Evolutionary conservation across 2,113 vertebrate species (phyloP), one percentile per base, ranked within the genome.

Genomic region (Alethe castanea): DNA sequence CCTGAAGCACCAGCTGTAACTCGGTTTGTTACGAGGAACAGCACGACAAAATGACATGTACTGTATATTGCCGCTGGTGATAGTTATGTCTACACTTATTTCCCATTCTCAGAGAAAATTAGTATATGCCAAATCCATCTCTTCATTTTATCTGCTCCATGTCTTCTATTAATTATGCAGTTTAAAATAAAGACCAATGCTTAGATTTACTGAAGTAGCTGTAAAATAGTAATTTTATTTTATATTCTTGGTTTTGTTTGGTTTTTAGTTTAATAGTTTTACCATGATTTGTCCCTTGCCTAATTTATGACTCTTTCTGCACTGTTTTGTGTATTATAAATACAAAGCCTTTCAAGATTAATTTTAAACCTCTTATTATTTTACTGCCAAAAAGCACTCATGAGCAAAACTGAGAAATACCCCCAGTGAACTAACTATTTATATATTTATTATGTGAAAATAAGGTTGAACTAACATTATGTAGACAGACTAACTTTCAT

Each of bases 1-100:
- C 76, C 95, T 96, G 83, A 81, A 94, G 86, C 94, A 96, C 88
- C 94, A 96, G 95, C 96, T 97, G 90, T 97, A 96, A 94, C 91
- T 98, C 95, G 91, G 81, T 97, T 70, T 95, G 93, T 96, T 94
- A 95, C 93, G 92, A 97, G 96, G 88, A 96, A 83, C 96, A 97
- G 95, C 94, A 88, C 40, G 33, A 95, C 96, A 96, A 89, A 90
- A 92, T 91, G 92, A 95, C 92, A 92, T 91, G 96, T 97, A 96
- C 97, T 98, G 96, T 97, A 89, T 96, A 94, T 94, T 95, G 90
- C 81, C 72, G 50, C 84, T 95, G 95, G 95, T 82, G 95, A 95
- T 73, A 96, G 86, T 81, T 94, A 52, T 60, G 40, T 92, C 83
- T 94, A 91, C 85, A 92, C 71, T 88, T 87, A 45, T 76, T 92